Percentiles rank a stretch among this genome's conserved stretches.
These are phyloP conservation scores for Micromys minutus DNA, from an alignment of 2,113 vertebrate species.

Conservation along the genomic window DNA sequence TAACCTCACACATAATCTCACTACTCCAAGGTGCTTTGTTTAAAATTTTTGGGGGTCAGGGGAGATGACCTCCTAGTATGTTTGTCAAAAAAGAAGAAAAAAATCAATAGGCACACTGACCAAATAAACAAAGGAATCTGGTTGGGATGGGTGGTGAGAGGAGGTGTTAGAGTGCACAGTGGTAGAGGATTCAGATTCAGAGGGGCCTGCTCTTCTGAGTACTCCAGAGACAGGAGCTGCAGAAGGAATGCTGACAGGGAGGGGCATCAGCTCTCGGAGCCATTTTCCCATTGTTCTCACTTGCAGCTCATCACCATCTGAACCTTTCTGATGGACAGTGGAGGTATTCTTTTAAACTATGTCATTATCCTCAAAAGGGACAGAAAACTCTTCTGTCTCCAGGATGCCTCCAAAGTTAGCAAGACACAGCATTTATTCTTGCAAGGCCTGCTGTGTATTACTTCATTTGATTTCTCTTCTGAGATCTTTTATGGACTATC, in stretches of 20 bases:
- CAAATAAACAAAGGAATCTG: accelerated
- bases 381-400: not conserved
- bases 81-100: not conserved
- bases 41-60: not conserved
- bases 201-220: accelerated
- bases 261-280: too few species aligned
- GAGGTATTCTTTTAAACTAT: not conserved
- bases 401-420: not conserved
- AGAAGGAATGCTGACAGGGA: not conserved
- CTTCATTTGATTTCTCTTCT: not conserved
- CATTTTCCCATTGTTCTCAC: not conserved
- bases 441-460: not conserved
- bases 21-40: not conserved
- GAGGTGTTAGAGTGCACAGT: not conserved
- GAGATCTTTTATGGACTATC: not conserved
- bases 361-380: not conserved
- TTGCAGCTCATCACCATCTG: not conserved
- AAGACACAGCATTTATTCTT: too few species aligned
- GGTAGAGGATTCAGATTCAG: too few species aligned
- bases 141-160: accelerated
- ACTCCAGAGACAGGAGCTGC: not conserved
- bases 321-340: too few species aligned
- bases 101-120: not conserved
- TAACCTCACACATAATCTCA: accelerated
- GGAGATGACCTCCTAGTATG: not conserved